Evolutionary conservation across 2,113 vertebrate genomes (phyloP), one percentile per base, ranked within the genome.

Genomic region (Sisor rabdophorus): DNA sequence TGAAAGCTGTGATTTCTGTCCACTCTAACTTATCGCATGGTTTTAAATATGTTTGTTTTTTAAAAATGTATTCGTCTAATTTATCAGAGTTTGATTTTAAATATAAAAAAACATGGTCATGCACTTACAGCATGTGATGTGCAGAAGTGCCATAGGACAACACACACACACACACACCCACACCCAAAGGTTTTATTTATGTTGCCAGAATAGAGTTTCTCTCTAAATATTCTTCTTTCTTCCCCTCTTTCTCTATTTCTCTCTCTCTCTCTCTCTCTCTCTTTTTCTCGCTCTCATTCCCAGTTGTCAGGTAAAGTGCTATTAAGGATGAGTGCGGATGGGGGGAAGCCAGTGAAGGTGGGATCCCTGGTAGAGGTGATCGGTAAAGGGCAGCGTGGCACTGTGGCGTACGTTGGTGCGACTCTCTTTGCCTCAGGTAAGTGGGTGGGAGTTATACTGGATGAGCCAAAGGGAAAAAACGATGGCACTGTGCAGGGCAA

Each of bases 401-500:
- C 94, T 0, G 97, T 98, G 86, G 96, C 96, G 4, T 99, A 95
- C 22, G 94, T 99, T 1, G 97, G 97, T 0, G 93, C 92, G 85
- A 99, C 97, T 0, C 91, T 97, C 0, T 99, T 99, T 19, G 95
- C 97, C 89, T 95, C 95, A 0, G 97, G 97, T 0, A 98, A 98
- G 17, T 99, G 97, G 96, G 96, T 99, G 0, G 97, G 97, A 0
- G 95, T 98, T 80, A 96, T 99, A 87, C 90, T 99, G 88, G 96
- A 98, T 2, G 96, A 98, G 84, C 88, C 96, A 7, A 96, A 94
- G 71, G 97, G 96, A 84, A 99, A 99, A 91, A 99, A 98, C 0
- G 96, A 99, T 0, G 97, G 97, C 70, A 98, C 93, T 0, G 97
- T 99, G 81, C 97, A 99, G 89, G 95, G 95, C 80, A 95, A 94